A percentile compares a stretch with the other conserved stretches of the same genome.
These are phyloP conservation scores for Bagarius yarrelli DNA, from an alignment of 2,113 vertebrate species.

Conservation along the genomic window DNA sequence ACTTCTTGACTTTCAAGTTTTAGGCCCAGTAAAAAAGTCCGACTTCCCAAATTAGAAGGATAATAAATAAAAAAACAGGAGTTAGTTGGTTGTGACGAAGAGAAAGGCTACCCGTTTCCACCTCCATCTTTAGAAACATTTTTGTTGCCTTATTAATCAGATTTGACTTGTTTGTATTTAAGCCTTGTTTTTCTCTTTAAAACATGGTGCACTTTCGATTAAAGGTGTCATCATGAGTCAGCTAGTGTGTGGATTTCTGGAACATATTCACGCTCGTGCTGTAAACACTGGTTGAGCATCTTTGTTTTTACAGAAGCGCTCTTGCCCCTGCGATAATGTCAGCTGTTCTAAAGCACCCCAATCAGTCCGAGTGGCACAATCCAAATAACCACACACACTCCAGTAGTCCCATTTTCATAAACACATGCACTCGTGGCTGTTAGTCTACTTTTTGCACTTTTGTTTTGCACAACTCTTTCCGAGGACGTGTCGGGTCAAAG, in stretches of 20 bases:
- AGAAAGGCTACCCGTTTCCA: too few species aligned
- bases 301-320: slow-evolving; percentile 13
- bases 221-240: neutral
- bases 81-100: too few species aligned
- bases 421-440: slow-evolving; percentile 19
- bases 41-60: too few species aligned
- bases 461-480: neutral
- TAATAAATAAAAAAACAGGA: too few species aligned
- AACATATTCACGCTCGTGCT: neutral
- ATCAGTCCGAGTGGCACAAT: slow-evolving; percentile 25
- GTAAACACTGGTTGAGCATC: slow-evolving; percentile 7
- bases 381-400: slow-evolving; percentile 25
- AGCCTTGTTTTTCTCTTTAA: slow-evolving; percentile 4
- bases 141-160: too few species aligned
- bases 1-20: too few species aligned
- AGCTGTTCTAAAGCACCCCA: neutral
- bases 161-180: neutral
- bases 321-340: slow-evolving; percentile 20
- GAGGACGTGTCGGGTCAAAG: neutral
- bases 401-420: slow-evolving; percentile 27
- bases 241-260: neutral
- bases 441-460: slow-evolving; percentile 6
- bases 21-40: too few species aligned
- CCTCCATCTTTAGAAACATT: too few species aligned
- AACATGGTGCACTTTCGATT: neutral